phyloP scores from a whole-genome alignment of 2,113 vertebrate species.

The Hiodon alosoides region DNA sequence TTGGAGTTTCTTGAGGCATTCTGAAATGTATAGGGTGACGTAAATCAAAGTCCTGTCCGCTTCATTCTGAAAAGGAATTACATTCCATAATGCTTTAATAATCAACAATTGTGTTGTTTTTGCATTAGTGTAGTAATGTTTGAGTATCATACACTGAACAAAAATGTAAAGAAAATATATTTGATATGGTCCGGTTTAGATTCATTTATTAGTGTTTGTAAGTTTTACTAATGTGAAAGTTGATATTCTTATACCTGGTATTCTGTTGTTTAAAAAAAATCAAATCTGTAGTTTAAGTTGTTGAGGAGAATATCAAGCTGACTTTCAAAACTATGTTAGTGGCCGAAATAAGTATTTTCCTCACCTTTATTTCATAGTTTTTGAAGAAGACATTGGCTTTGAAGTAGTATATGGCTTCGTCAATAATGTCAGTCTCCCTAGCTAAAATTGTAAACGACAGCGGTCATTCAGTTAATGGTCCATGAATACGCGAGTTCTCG shows the following conservation, averaged over 20 bases:
- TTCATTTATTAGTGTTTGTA: too few species aligned
- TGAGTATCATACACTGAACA: not conserved
- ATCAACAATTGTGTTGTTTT: too few species aligned
- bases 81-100: too few species aligned
- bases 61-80: slow-evolving; percentile 75
- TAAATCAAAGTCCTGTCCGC: slow-evolving; percentile 97
- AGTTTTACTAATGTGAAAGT: too few species aligned
- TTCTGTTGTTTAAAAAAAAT: not conserved
- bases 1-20: slow-evolving; percentile 95
- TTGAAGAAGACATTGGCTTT: slow-evolving; percentile 99
- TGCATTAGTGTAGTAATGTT: too few species aligned
- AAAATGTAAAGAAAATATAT: not conserved
- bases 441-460: slow-evolving; percentile 56
- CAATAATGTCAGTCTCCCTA: slow-evolving; percentile 88
- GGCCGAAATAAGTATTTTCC: not conserved
- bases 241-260: too few species aligned
- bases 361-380: slow-evolving; percentile 99
- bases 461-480: not conserved
- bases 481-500: too few species aligned
- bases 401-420: slow-evolving; percentile 98
- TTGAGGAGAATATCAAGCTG: too few species aligned
- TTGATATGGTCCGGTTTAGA: too few species aligned
- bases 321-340: too few species aligned
- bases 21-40: slow-evolving; percentile 93
- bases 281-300: too few species aligned